Evolutionary conservation across 2,113 vertebrate species (phyloP).

Genomic region (Nesogale talazaci): DNA sequence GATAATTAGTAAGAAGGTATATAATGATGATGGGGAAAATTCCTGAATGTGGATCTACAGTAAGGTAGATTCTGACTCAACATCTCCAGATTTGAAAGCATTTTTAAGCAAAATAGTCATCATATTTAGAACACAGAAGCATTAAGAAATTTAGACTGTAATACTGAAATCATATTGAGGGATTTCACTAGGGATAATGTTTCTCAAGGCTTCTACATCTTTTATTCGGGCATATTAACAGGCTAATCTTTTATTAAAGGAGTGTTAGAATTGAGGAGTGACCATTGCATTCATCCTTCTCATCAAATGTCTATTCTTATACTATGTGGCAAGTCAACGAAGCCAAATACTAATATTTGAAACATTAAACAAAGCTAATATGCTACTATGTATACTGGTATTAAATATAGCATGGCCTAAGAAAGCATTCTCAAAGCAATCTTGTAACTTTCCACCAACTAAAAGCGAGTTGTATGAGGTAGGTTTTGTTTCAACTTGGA

Average conservation of each 20-base stretch:
- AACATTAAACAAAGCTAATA: slow-evolving; percentile 26
- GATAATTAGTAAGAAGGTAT: neutral
- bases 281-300: neutral
- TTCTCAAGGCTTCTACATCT: neutral
- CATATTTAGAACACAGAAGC: neutral
- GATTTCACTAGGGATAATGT: slow-evolving; percentile 28
- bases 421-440: too few species aligned
- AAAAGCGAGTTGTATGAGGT: neutral
- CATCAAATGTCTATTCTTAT: slow-evolving; percentile 1
- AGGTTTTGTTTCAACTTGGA: too few species aligned
- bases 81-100: neutral
- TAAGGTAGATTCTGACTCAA: neutral
- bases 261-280: neutral
- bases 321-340: neutral
- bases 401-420: neutral
- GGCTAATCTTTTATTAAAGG: neutral
- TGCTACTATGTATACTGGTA: neutral
- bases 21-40: neutral
- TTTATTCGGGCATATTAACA: slow-evolving; percentile 41
- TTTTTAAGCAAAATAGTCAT: neutral
- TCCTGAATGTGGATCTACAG: neutral
- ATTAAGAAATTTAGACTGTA: slow-evolving; percentile 49
- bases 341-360: neutral
- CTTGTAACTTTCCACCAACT: neutral
- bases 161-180: slow-evolving; percentile 46